Percentiles rank a stretch among this genome's conserved stretches.
Evolutionary conservation across 92 coral and sea anemone species (phyloP).

Genomic region (Nematostella vectensis): DNA sequence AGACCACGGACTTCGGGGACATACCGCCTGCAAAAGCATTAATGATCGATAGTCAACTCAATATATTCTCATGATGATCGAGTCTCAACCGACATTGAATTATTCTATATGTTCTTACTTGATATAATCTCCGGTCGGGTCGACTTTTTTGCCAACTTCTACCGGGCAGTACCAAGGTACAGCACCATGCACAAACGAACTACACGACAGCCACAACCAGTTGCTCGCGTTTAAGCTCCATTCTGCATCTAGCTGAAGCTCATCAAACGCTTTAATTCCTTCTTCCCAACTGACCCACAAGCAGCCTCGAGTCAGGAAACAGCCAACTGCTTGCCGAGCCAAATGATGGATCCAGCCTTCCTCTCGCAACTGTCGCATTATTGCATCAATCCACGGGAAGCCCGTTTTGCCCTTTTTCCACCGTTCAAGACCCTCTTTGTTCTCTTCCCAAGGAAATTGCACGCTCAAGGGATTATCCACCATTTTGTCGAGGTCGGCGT

Average conservation of each 20-base stretch:
- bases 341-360: conserved; percentile 83
- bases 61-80: too few relatives aligned
- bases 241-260: conserved; percentile 58
- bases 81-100: too few relatives aligned
- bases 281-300: conserved; percentile 94
- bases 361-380: conserved; percentile 59
- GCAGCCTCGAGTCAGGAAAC: conserved; percentile 81
- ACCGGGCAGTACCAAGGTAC: conserved; percentile 72
- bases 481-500: conserved; percentile 53
- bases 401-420: conserved; percentile 81
- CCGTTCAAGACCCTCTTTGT: conserved; percentile 34
- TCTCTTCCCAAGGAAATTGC: conserved; percentile 72
- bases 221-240: conserved; percentile 59
- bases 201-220: conserved; percentile 79
- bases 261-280: conserved; percentile 74
- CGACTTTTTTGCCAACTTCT: conserved; percentile 46
- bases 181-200: conserved; percentile 42
- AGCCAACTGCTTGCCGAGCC: conserved; percentile 75
- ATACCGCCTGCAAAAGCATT: conserved; percentile 45
- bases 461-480: conserved; percentile 54
- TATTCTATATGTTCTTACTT: too few relatives aligned
- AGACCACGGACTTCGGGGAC: conserved; percentile 60
- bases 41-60: too few relatives aligned
- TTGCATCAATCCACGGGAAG: conserved; percentile 88
- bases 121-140: conserved; percentile 49